phyloP scores from a whole-genome alignment of 2,113 vertebrate species.

The Prochilodus magdalenae region DNA sequence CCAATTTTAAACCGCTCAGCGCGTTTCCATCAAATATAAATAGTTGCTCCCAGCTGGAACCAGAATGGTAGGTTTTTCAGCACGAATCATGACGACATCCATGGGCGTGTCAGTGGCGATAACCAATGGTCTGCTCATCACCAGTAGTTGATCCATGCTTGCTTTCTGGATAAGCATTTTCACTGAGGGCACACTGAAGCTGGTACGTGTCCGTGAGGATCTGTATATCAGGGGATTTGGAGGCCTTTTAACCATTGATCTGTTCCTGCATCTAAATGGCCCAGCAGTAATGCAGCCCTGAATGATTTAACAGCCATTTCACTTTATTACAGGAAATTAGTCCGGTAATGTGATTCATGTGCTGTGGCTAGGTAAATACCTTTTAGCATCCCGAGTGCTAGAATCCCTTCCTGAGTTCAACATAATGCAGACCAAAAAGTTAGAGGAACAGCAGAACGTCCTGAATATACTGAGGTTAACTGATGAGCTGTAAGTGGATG shows the following conservation, averaged over 20 bases:
- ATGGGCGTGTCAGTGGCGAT: too few species aligned
- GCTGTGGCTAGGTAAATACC: slow-evolving; percentile 1
- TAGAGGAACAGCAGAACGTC: background rate
- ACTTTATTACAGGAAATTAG: slow-evolving; percentile 34
- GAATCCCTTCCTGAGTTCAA: slow-evolving; percentile 28
- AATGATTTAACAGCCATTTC: slow-evolving; percentile 32
- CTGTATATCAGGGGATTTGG: background rate
- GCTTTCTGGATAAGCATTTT: slow-evolving; percentile 3
- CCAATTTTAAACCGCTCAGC: too few species aligned
- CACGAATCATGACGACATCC: too few species aligned
- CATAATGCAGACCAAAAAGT: too few species aligned
- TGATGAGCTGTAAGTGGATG: background rate
- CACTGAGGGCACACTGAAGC: background rate
- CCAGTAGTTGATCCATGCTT: background rate
- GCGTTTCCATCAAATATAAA: too few species aligned
- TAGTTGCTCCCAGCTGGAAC: too few species aligned
- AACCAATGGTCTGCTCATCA: background rate
- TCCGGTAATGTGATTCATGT: slow-evolving; percentile 30
- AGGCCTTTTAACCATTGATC: background rate
- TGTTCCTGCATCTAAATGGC: background rate
- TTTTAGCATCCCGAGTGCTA: slow-evolving; percentile 13
- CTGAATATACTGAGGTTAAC: background rate
- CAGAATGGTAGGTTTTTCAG: too few species aligned
- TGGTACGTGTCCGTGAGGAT: background rate
- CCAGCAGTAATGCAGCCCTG: background rate